A percentile compares a stretch with the other conserved stretches of the same genome.
These are phyloP conservation scores for Cheilosia urbana DNA, from an alignment of 2,888 invertebrate species.

Conservation along the genomic window DNA sequence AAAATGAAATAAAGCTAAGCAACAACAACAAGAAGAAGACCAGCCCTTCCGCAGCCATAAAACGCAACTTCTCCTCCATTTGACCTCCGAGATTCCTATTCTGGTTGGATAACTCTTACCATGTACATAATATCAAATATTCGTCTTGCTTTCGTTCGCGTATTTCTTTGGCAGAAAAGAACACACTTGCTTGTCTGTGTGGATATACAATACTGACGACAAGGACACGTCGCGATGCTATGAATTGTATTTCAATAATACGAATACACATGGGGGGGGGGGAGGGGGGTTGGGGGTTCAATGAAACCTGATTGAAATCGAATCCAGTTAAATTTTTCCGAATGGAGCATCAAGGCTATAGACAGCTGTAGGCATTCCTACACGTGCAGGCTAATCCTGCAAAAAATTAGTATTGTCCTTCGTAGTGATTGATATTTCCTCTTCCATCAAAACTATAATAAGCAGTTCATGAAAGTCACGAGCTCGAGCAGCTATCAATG, in stretches of 20 bases:
- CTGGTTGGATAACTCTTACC: background rate
- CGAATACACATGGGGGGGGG: constrained; percentile 21
- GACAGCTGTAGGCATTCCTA: constrained; percentile 21
- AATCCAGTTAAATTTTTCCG: background rate
- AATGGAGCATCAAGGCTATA: constrained; percentile 20
- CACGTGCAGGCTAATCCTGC: constrained; percentile 36
- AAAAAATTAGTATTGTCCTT: constrained; percentile 22
- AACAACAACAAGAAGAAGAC: background rate
- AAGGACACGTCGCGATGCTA: background rate
- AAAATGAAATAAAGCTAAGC: constrained; percentile 40
- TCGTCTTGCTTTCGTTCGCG: constrained; percentile 35
- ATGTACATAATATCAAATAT: background rate
- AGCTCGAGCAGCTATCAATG: constrained; percentile 30
- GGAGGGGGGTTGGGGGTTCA: too few species aligned
- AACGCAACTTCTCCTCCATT: constrained; percentile 60
- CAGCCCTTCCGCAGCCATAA: constrained; percentile 27
- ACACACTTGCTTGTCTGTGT: constrained; percentile 33
- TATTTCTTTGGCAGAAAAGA: constrained; percentile 33
- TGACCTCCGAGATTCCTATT: constrained; percentile 38
- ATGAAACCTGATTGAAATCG: constrained; percentile 14
- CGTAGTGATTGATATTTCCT: constrained; percentile 13
- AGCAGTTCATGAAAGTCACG: constrained; percentile 31
- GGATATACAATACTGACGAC: constrained; percentile 21
- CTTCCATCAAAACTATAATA: constrained; percentile 41
- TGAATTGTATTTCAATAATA: constrained; percentile 6